Percentiles rank a stretch among this genome's conserved stretches.
phyloP scores from a whole-genome alignment of 2,797 vertebrate genomes.

The Limnodromus scolopaceus region DNA sequence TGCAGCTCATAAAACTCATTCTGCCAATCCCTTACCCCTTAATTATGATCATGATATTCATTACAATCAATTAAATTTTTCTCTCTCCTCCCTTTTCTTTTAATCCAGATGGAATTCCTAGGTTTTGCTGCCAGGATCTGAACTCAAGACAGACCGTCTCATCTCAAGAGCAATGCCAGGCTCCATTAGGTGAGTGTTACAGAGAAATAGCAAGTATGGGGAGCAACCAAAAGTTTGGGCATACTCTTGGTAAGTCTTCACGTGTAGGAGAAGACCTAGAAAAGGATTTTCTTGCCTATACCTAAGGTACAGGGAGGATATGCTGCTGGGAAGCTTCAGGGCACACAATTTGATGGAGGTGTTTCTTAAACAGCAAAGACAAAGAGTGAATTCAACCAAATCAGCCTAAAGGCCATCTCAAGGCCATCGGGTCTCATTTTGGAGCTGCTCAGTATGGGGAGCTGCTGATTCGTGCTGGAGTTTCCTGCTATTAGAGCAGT shows the following conservation, averaged over 20 bases:
- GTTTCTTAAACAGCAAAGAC: neutral
- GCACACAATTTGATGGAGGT: neutral
- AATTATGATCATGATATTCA: neutral
- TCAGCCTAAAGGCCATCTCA: neutral
- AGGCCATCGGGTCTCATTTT: neutral
- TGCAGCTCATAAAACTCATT: neutral
- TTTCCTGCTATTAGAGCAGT: neutral
- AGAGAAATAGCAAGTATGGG: neutral
- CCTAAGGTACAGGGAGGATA: neutral
- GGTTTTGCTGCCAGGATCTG: neutral
- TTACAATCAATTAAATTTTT: neutral
- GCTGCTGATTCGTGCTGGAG: neutral
- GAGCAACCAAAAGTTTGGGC: neutral
- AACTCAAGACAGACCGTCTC: neutral
- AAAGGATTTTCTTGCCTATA: neutral
- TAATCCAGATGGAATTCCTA: neutral
- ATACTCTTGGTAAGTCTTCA: neutral
- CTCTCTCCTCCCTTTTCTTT: neutral
- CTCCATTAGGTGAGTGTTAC: neutral
- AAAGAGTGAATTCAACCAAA: neutral
- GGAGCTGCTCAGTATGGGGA: neutral
- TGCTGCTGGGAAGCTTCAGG: neutral
- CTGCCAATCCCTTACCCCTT: neutral
- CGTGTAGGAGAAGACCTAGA: fast-evolving
- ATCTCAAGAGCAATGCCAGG: neutral